Evolutionary conservation across 2,888 invertebrate genomes (phyloP).

Genomic region (Athalia circularis): DNA sequence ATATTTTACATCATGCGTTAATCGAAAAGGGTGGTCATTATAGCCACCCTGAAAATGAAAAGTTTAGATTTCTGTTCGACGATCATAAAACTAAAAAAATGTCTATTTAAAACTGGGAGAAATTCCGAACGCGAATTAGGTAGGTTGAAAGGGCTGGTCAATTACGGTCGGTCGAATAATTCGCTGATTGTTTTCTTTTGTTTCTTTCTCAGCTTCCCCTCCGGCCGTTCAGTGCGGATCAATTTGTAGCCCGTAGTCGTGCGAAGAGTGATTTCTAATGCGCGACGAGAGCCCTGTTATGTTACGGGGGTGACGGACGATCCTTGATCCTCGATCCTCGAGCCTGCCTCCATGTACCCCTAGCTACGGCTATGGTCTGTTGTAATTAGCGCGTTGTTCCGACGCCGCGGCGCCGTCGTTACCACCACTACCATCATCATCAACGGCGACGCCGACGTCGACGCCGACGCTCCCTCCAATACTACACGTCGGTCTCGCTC

Average conservation of each 20-base stretch:
- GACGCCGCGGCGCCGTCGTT: slow-evolving; percentile 12
- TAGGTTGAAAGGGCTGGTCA: too few species aligned
- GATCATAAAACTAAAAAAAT: too few species aligned
- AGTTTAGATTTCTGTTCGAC: too few species aligned
- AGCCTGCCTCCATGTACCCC: background rate
- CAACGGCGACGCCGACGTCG: slow-evolving; percentile 7
- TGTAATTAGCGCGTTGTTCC: slow-evolving; percentile 21
- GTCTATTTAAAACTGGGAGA: too few species aligned
- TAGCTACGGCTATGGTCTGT: background rate
- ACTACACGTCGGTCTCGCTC: too few species aligned
- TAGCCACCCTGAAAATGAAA: too few species aligned
- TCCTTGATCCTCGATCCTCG: background rate
- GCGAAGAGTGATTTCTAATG: slow-evolving; percentile 4
- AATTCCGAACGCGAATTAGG: too few species aligned
- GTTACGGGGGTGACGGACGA: background rate
- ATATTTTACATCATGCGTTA: too few species aligned
- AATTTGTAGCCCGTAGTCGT: too few species aligned
- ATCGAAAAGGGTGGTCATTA: too few species aligned
- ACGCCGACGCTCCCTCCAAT: background rate
- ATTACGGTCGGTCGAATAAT: too few species aligned
- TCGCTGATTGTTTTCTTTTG: background rate
- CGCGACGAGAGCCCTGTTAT: background rate
- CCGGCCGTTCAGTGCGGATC: too few species aligned
- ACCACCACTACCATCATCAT: background rate
- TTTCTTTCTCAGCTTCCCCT: background rate